Base-by-base conservation (phyloP, 2,888 invertebrate genomes). In the Oscheius sp. region DNA sequence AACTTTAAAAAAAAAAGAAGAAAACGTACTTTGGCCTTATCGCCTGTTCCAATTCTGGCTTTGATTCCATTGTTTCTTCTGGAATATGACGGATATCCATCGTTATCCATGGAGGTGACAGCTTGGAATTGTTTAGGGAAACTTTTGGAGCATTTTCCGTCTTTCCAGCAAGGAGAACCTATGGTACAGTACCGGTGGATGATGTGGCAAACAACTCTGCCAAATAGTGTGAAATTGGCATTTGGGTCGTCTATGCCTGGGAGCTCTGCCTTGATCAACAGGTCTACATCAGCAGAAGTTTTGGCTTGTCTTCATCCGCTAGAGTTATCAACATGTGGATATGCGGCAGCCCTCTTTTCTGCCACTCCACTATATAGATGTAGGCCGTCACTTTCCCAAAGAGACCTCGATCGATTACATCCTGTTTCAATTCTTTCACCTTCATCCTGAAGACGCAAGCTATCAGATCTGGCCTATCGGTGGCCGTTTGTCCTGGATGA, bases 41-140 rank as follows among this genome's bases (percentile, higher is more conserved):
- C 48, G 1, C 1, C 27, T 29, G 20, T 23, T 0, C 66, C 55
- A 48, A 20, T 65, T 27, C 27, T 46, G 17, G 46, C 37, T 37
- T 25, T 23, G n/a, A 34, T 74, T 52, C 78, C 80, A 78, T 65
- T 78, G 46, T 68, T 78, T 77, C 72, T 72, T 52, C 87, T 70
- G 15, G 83, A 48, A 71, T 88, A 88, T n/a, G 58, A 4, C 0
- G 87, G 87, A 76, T 87, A 88, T 17, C 86, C 85, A 71, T 87
- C 84, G 6, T 70, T 71, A 1, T 81, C 80, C 5, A 83, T 75
- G 8, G 66, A 33, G 15, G 87, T 88, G 31, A 70, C 72, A 10
- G 75, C 65, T 5, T 39, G 27, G 70, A 84, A 82, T 1, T 75
- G 70, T 67, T 86, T 84, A 12, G 87, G 88, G 72, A 82, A 88